These are phyloP conservation scores for Xenotilapia longispinis DNA, from an alignment of 2,113 vertebrate species.

Conservation along the genomic window DNA sequence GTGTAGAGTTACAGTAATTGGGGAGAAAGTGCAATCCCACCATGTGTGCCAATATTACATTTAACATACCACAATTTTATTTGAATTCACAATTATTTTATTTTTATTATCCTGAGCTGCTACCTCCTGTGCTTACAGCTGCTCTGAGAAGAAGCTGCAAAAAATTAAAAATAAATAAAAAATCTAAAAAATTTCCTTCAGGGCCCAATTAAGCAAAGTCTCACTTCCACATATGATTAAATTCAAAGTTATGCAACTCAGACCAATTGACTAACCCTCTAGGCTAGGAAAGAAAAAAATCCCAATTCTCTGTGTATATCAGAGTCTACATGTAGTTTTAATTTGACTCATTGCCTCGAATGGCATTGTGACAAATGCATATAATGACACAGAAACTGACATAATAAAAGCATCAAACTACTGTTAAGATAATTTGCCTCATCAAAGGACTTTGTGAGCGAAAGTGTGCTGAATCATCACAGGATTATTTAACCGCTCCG, in stretches of 20 bases:
- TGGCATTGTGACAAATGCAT: background rate
- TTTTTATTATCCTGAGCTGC: background rate
- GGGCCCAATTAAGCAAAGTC: conserved; percentile 23
- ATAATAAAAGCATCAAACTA: background rate
- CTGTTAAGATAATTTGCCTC: background rate
- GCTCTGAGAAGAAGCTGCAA: background rate
- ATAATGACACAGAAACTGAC: background rate
- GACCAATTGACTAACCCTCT: background rate
- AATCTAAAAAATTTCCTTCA: background rate
- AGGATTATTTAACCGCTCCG: background rate
- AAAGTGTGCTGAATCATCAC: background rate
- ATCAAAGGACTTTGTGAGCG: conserved; percentile 8
- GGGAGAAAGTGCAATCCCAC: background rate
- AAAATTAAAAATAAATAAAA: background rate
- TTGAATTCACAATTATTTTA: background rate
- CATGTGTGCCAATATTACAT: background rate
- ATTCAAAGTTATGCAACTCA: conserved; percentile 4
- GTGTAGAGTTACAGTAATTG: background rate
- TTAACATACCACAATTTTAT: background rate
- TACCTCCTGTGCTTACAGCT: background rate
- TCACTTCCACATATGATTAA: background rate
- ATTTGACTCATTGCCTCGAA: background rate
- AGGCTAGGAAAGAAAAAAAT: background rate
- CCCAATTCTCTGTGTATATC: background rate
- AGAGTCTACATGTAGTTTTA: background rate